phyloP scores from a whole-genome alignment of 2,113 vertebrate genomes.

The Anser cygnoides region DNA sequence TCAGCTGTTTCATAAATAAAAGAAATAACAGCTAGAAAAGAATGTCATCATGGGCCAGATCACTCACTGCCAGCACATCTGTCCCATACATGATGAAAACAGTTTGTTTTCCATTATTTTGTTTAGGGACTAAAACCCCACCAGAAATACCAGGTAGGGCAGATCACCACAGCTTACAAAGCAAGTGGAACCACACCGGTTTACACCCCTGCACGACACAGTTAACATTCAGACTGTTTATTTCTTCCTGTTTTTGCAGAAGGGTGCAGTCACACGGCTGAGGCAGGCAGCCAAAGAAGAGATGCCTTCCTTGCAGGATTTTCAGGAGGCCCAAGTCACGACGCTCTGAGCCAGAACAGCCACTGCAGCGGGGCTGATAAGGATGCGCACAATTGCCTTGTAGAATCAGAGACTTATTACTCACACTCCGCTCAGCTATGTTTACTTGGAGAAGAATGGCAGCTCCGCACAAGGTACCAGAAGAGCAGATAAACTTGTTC shows the following conservation, averaged over 20 bases:
- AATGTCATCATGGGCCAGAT: neutral
- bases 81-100: neutral
- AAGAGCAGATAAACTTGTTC: neutral
- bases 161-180: neutral
- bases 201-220: neutral
- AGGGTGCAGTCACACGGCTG: fast-evolving
- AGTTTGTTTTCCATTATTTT: neutral
- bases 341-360: neutral
- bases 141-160: fast-evolving
- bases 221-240: neutral
- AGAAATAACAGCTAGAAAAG: neutral
- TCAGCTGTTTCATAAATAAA: neutral
- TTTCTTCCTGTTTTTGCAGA: neutral
- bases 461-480: neutral
- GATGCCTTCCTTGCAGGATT: neutral
- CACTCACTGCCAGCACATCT: neutral
- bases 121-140: neutral
- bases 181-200: fast-evolving
- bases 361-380: constrained; percentile 23
- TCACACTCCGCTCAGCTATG: neutral
- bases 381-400: neutral
- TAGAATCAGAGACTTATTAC: neutral
- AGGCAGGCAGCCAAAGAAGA: neutral
- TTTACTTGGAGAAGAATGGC: neutral
- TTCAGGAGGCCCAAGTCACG: neutral